Evolutionary conservation across 2,797 vertebrate genomes (phyloP).

Genomic region (Alcedo quadribrachys): DNA sequence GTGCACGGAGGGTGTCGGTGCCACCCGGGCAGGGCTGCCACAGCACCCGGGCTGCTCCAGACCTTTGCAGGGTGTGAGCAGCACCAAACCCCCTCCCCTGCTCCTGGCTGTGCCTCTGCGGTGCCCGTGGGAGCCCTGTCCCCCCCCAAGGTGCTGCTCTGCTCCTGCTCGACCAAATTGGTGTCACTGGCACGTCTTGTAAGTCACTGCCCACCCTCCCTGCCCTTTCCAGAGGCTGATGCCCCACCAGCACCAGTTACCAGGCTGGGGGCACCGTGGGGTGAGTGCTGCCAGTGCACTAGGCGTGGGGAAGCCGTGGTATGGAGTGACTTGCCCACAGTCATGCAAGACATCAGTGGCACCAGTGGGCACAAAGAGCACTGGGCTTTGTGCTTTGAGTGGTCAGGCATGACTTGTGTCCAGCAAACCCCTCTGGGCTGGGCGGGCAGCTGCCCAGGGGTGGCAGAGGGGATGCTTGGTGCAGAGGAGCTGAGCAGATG

Average conservation of each 20-base stretch:
- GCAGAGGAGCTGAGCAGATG: accelerated
- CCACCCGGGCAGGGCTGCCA: neutral
- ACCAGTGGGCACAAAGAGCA: neutral
- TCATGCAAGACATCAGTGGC: neutral
- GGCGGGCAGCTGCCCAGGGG: neutral
- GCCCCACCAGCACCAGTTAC: neutral
- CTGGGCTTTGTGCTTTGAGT: neutral
- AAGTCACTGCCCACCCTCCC: neutral
- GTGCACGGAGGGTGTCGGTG: accelerated
- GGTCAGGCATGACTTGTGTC: no score
- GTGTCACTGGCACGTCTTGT: accelerated
- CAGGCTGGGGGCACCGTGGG: neutral
- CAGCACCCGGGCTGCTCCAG: neutral
- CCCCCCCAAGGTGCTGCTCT: neutral
- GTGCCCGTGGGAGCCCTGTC: accelerated
- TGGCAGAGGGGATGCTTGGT: neutral
- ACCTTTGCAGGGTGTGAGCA: neutral
- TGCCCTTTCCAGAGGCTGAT: neutral
- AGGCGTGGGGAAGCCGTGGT: neutral
- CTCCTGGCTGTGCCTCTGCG: accelerated
- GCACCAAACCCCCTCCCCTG: neutral
- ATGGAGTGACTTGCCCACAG: neutral
- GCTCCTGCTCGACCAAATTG: accelerated
- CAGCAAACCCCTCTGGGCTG: neutral
- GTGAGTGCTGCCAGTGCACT: accelerated